Base-by-base conservation (phyloP, 2,888 invertebrate species). In the Aphodius sticticus region DNA sequence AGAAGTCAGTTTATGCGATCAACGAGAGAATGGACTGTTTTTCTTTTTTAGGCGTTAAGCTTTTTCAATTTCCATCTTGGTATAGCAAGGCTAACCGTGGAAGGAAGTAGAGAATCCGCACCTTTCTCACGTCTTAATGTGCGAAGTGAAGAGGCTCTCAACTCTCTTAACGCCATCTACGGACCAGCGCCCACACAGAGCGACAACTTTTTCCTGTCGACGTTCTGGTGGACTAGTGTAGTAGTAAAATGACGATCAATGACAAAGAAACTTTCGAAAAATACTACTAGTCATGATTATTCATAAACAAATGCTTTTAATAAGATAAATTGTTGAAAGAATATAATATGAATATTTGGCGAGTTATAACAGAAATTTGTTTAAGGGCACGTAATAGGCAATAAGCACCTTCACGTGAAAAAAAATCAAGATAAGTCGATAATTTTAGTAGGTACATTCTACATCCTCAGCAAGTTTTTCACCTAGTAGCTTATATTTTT, bases 11-110 rank as follows among this genome's bases (percentile, higher is more conserved):
- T 53, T 7, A 53, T 53, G 53, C 53, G 53, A 1, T 53, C 53
- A 53, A 12, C 53, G 53, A 53, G 53, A 53, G 53, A 53, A 53
- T 53, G 53, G 53, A 53, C 53, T 53, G 53, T 53, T 53, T 53
- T 53, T 53, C 53, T 53, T 53, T 53, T 53, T 53, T 53, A 53
- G 53, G 53, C 53, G 53, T 53, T 53, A 78, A 81, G 15, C n/a
- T 71, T 71, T 71, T 71, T 16, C 14, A 16, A 9, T 26, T 15
- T 71, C 71, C 71, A 71, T n/a, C 35, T 53, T 53, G 53, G 53
- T 53, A 53, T 16, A 72, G n/a, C 72, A 72, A 15, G 26, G 36
- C 16, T n/a, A 72, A 36, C 72, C 35, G 35, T 36, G 72, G 35
- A 72, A 36, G 72, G 36, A 72, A 72, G 72, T 16, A n/a, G 72